These are phyloP conservation scores for Ceriagrion tenellum DNA, from an alignment of 2,888 invertebrate genomes.

Conservation along the genomic window DNA sequence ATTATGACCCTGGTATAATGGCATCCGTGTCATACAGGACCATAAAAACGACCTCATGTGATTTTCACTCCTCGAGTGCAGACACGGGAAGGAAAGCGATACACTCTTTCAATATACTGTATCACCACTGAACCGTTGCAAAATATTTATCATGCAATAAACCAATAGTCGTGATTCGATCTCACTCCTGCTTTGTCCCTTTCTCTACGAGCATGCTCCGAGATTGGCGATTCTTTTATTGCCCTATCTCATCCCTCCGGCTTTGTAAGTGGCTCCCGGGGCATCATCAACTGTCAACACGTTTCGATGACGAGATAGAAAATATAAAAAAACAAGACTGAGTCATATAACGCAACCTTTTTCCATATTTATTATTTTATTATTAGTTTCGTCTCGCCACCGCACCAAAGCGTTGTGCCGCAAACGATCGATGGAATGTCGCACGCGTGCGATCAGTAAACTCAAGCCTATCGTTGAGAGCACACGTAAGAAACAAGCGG, in stretches of 20 bases:
- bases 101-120: not conserved
- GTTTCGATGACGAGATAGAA: not conserved
- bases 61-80: not conserved
- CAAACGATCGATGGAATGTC: no score
- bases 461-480: no score
- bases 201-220: not conserved
- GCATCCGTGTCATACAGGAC: not conserved
- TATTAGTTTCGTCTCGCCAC: no score
- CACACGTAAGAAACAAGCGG: no score
- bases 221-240: not conserved
- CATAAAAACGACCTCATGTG: not conserved
- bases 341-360: no score
- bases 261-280: not conserved
- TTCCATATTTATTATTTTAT: no score
- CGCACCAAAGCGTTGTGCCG: no score
- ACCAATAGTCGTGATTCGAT: constrained; percentile 2
- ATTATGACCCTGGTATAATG: not conserved
- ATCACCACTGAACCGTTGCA: not conserved
- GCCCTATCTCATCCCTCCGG: not conserved
- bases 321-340: no score
- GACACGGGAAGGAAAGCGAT: not conserved
- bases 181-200: not conserved
- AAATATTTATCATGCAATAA: not conserved
- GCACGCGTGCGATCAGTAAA: no score
- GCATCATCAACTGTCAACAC: not conserved